Evolutionary conservation across 2,797 vertebrate genomes (phyloP).

Genomic region (Vireo griseus): DNA sequence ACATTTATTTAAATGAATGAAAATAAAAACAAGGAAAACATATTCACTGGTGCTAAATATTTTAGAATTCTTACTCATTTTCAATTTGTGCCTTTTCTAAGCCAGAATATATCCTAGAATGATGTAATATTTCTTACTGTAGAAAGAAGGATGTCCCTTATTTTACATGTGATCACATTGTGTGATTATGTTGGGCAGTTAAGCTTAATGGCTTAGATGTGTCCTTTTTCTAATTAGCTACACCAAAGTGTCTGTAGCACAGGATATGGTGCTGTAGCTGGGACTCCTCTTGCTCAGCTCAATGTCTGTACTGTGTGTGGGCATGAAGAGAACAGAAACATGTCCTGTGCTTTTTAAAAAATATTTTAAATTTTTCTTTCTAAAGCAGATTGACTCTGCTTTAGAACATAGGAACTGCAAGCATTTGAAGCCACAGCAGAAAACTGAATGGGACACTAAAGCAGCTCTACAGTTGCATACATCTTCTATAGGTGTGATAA

Average conservation of each 20-base stretch:
- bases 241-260: not conserved
- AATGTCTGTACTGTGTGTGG: not conserved
- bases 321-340: not conserved
- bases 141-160: not conserved
- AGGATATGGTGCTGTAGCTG: not conserved
- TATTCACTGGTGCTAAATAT: not conserved
- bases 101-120: not conserved
- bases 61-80: not conserved
- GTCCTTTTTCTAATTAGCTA: not conserved
- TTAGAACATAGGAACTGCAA: not conserved
- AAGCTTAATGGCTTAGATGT: not conserved
- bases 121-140: not conserved
- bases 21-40: not conserved
- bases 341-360: not conserved
- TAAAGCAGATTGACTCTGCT: not conserved
- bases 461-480: not conserved
- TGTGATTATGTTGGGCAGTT: not conserved
- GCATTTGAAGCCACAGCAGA: not conserved
- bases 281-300: not conserved
- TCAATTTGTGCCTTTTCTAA: not conserved
- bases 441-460: not conserved
- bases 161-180: not conserved
- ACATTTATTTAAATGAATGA: not conserved
- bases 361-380: not conserved
- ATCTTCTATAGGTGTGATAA: not conserved